Conservation (phyloP, 2,113 vertebrate species). For the Collichthys lucidus region DNA sequence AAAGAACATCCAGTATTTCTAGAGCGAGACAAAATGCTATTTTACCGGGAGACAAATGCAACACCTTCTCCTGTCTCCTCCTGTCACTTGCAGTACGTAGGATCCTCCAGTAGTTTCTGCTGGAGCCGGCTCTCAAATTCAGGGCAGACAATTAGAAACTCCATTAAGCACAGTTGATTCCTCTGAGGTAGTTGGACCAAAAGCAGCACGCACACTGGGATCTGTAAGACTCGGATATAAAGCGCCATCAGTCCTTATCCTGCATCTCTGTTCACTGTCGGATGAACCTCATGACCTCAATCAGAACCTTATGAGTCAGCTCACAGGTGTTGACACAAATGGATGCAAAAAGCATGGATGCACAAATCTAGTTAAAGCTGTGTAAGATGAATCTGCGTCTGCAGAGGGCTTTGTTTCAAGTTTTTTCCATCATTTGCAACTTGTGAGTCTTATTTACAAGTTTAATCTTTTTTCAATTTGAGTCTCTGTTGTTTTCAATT, state of each 20-base stretch:
- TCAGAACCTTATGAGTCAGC: constrained; percentile 65
- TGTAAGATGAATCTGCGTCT: neutral
- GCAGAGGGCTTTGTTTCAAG: neutral
- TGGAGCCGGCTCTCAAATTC: constrained; percentile 65
- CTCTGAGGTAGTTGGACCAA: constrained; percentile 78
- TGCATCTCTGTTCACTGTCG: constrained; percentile 58
- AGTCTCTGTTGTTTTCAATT: neutral
- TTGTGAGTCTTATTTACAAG: neutral
- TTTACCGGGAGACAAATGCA: constrained; percentile 31
- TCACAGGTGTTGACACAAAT: constrained; percentile 36
- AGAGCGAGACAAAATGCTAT: constrained; percentile 4
- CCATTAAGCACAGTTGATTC: constrained; percentile 81
- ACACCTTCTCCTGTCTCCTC: constrained; percentile 27
- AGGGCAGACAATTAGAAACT: constrained; percentile 82
- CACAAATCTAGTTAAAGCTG: neutral
- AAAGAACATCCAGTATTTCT: constrained; percentile 13
- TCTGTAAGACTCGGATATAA: constrained; percentile 54
- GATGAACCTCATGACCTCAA: constrained; percentile 66
- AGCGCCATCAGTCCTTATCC: constrained; percentile 53
- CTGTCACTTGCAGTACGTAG: constrained; percentile 16
- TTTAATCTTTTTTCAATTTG: neutral
- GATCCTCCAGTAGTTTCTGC: constrained; percentile 36
- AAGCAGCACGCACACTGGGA: constrained; percentile 77
- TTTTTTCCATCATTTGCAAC: constrained; percentile 3
- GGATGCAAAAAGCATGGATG: constrained; percentile 5